Percentiles rank a stretch among this genome's conserved stretches.
Evolutionary conservation across 2,113 vertebrate genomes (phyloP).

Genomic region (Zosterops hypoxanthus): DNA sequence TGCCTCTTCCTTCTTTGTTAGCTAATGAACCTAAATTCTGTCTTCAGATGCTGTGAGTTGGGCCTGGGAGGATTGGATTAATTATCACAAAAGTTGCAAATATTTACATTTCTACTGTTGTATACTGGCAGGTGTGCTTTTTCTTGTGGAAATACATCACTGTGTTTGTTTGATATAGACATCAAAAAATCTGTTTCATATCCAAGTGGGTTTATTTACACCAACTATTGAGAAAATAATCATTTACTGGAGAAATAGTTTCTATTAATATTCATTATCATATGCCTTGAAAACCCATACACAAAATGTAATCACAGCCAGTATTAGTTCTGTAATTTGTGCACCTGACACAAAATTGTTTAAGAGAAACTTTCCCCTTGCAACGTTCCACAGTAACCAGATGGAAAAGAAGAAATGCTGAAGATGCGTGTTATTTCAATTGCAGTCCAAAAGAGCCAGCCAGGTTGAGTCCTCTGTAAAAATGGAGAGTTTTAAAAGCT

Average conservation of each 20-base stretch:
- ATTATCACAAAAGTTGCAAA: slow-evolving; percentile 17
- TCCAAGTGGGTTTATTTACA: slow-evolving; percentile 37
- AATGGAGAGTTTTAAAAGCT: not conserved
- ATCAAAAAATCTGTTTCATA: slow-evolving; percentile 30
- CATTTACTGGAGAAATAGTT: not conserved
- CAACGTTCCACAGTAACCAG: not conserved
- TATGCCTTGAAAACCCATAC: slow-evolving; percentile 11
- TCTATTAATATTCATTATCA: slow-evolving; percentile 51
- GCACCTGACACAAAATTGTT: not conserved
- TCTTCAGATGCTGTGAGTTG: not conserved
- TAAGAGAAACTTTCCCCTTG: not conserved
- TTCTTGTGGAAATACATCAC: slow-evolving; percentile 25
- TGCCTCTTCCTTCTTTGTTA: not conserved
- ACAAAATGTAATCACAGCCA: not conserved
- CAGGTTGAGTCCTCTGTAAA: not conserved
- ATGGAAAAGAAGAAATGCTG: not conserved
- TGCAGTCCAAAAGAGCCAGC: not conserved
- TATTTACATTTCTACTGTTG: slow-evolving; percentile 30
- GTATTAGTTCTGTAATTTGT: slow-evolving; percentile 4
- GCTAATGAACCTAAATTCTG: not conserved
- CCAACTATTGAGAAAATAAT: slow-evolving; percentile 39
- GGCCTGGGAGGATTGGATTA: not conserved
- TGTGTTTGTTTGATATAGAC: not conserved
- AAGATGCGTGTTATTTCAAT: not conserved
- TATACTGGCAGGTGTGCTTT: slow-evolving; percentile 17